phyloP scores from a whole-genome alignment of 2,888 invertebrate genomes.

The Rotaria sp. region DNA sequence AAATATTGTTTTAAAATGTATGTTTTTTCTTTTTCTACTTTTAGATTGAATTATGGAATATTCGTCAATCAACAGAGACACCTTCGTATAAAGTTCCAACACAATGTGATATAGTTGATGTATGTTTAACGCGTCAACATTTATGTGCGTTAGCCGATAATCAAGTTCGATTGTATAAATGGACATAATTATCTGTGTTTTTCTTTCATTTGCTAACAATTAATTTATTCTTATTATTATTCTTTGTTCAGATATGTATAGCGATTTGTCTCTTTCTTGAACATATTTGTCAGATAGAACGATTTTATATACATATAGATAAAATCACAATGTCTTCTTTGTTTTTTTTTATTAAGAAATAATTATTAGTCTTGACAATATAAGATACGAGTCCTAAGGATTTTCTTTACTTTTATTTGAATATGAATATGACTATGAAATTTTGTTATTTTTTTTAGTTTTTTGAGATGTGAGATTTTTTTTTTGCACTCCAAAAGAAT shows the following conservation, averaged over 20 bases:
- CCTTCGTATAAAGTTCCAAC: neutral
- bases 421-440: too few species aligned
- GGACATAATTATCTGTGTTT: conserved; percentile 15
- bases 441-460: too few species aligned
- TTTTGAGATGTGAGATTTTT: too few species aligned
- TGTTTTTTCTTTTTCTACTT: too few species aligned
- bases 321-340: neutral
- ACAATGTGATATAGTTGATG: neutral
- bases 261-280: neutral
- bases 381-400: too few species aligned
- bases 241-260: neutral
- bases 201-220: neutral
- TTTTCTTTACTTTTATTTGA: too few species aligned
- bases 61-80: neutral
- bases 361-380: too few species aligned
- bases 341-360: neutral
- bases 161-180: neutral
- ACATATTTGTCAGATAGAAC: neutral
- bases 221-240: conserved; percentile 6
- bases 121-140: conserved; percentile 12
- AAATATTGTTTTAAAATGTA: neutral
- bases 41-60: neutral
- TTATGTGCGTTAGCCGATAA: neutral
- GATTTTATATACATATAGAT: neutral
- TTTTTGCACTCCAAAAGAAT: too few species aligned